Base-by-base conservation (phyloP, 2,797 vertebrate genomes). In the Pipistrellus pygmaeus region DNA sequence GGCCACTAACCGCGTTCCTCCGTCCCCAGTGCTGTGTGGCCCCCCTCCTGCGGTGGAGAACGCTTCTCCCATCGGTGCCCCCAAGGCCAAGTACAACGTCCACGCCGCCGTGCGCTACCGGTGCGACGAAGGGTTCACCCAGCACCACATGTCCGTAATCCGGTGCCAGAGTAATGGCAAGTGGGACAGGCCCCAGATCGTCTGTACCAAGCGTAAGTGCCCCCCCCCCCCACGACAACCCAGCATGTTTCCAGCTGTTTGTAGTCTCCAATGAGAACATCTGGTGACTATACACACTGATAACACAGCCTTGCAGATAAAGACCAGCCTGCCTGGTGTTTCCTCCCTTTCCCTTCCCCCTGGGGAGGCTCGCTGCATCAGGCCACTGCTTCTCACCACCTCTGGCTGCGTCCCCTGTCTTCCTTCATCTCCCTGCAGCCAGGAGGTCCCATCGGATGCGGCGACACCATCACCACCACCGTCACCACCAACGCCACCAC, bases 131-230 rank as follows among this genome's bases (percentile, higher is more conserved):
- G 99, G 99, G 30, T 99, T 99, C 97, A 98, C 98, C 96, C 99
- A 99, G 96, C 98, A 99, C 62, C 99, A 99, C 84, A 97, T 99
- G 69, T 99, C 99, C 86, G 99, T 99, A 15, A 97, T 99, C 78
- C 99, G 97, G 90, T 99, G 99, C 98, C 98, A 99, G 93, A 98
- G 98, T 92, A 98, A 98, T 3, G 99, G 99, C 68, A 99, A 98
- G 97, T 99, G 99, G 99, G 99, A 99, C 93, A 98, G 98, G 66
- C 99, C 99, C 95, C 98, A 98, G 93, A 99, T 99, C 94, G 98
- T 99, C 98, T 99, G 99, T 97, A 99, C 99, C 96, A 99, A 99
- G 98, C 99, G 99, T 99, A 96, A 99, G 99, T 98, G 62, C 21
- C 32, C 21, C 13, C 0, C 0, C 18, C 21, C 32, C 30, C 18